phyloP scores from a whole-genome alignment of 2,888 invertebrate species.

The Hirtodrosophila alboralis region DNA sequence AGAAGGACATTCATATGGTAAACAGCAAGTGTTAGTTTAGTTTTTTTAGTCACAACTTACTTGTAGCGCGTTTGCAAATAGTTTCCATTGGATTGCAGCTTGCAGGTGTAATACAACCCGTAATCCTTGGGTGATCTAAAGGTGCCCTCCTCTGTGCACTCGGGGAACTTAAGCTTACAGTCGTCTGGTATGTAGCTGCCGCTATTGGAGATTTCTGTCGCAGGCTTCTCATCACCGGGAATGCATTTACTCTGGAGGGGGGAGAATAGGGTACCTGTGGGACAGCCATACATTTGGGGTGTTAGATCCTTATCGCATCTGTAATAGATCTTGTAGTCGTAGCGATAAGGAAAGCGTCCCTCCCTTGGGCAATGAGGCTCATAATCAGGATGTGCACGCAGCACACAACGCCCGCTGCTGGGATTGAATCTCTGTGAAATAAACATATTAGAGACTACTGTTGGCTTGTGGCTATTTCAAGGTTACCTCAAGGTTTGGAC shows the following conservation, averaged over 20 bases:
- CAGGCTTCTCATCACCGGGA: constrained; percentile 71
- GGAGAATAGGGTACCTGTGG: constrained; percentile 77
- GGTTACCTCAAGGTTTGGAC: constrained; percentile 78
- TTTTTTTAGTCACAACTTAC: constrained; percentile 46
- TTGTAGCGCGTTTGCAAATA: constrained; percentile 83
- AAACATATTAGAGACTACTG: constrained; percentile 15
- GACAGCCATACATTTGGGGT: constrained; percentile 80
- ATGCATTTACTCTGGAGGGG: constrained; percentile 77
- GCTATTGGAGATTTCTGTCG: constrained; percentile 75
- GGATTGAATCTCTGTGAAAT: constrained; percentile 71
- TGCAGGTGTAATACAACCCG: constrained; percentile 84
- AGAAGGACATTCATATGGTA: neutral
- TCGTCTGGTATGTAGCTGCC: constrained; percentile 75
- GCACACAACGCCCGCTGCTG: constrained; percentile 69
- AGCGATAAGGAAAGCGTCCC: constrained; percentile 82
- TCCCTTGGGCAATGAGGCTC: constrained; percentile 70
- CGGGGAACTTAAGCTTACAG: constrained; percentile 81
- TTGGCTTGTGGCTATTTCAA: neutral
- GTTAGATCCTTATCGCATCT: constrained; percentile 75
- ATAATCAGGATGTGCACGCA: constrained; percentile 62
- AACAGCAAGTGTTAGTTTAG: neutral
- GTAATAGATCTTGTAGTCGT: constrained; percentile 81
- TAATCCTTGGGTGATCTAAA: constrained; percentile 83
- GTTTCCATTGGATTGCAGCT: constrained; percentile 73
- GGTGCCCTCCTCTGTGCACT: constrained; percentile 81